Conservation (phyloP, 64 coral and sea anemone species). For the Stichodactyla mertensii region DNA sequence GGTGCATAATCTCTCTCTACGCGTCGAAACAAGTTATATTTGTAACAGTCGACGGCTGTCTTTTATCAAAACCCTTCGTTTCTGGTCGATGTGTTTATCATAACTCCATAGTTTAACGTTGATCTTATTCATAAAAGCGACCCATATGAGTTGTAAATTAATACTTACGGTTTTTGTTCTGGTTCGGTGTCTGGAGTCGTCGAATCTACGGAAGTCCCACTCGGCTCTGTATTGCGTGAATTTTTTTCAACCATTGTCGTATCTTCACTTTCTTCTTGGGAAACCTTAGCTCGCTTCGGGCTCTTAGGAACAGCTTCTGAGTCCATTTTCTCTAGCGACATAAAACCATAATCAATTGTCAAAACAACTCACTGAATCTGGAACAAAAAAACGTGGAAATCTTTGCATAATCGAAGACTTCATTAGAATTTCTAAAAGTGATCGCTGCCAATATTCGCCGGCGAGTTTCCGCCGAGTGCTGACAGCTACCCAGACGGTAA, state of each 20-base stretch:
- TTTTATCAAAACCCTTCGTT: background rate
- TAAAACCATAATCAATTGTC: background rate
- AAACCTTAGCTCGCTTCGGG: constrained; percentile 32
- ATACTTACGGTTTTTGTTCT: constrained; percentile 13
- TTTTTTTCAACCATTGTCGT: background rate
- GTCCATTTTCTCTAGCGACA: constrained; percentile 38
- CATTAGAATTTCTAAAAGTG: constrained; percentile 47
- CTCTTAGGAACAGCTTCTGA: constrained; percentile 46
- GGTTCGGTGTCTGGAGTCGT: constrained; percentile 11
- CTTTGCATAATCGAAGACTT: constrained; percentile 57
- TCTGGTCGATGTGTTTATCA: background rate
- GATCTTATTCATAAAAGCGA: background rate
- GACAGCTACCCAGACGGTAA: constrained; percentile 31
- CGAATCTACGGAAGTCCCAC: constrained; percentile 23
- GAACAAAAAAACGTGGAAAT: constrained; percentile 22
- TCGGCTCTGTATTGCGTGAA: constrained; percentile 15
- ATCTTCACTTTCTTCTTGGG: background rate
- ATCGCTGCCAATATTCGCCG: constrained; percentile 51
- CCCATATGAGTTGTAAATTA: constrained; percentile 9
- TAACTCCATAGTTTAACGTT: background rate
- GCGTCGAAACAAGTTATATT: constrained; percentile 4
- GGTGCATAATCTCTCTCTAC: background rate
- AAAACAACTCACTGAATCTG: background rate
- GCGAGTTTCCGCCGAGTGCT: constrained; percentile 40
- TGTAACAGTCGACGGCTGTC: background rate